phyloP scores from a whole-genome alignment of 2,888 invertebrate genomes.

The Phortica okadai region DNA sequence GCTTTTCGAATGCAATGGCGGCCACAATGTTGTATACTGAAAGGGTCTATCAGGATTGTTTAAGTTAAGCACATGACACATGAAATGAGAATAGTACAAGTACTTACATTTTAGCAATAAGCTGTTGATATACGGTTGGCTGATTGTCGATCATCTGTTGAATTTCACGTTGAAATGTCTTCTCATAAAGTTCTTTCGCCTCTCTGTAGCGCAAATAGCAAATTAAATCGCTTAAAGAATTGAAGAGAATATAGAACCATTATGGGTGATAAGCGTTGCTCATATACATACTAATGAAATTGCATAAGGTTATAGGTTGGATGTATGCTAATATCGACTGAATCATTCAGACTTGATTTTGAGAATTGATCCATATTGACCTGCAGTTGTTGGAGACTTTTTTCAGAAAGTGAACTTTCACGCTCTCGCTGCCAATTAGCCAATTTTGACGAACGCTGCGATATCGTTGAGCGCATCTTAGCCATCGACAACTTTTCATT shows the following conservation, averaged over 20 bases:
- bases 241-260: background rate
- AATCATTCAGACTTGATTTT: background rate
- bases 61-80: background rate
- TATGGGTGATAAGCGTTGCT: background rate
- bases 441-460: too few species aligned
- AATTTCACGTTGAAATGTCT: slow-evolving; percentile 49
- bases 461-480: too few species aligned
- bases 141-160: slow-evolving; percentile 38
- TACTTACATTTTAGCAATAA: background rate
- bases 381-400: too few species aligned
- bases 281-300: slow-evolving; percentile 43
- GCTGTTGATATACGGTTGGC: slow-evolving; percentile 28
- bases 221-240: slow-evolving; percentile 36
- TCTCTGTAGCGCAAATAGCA: slow-evolving; percentile 45
- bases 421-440: too few species aligned
- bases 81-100: background rate
- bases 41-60: background rate
- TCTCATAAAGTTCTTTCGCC: slow-evolving; percentile 40
- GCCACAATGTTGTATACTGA: slow-evolving; percentile 25
- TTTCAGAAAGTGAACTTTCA: too few species aligned
- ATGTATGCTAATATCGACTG: slow-evolving; percentile 39
- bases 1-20: background rate
- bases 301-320: slow-evolving; percentile 48
- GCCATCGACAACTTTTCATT: too few species aligned
- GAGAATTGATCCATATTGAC: background rate